Base-by-base conservation (phyloP, 2,888 invertebrate genomes). In the Lasioglossum leucozonium region DNA sequence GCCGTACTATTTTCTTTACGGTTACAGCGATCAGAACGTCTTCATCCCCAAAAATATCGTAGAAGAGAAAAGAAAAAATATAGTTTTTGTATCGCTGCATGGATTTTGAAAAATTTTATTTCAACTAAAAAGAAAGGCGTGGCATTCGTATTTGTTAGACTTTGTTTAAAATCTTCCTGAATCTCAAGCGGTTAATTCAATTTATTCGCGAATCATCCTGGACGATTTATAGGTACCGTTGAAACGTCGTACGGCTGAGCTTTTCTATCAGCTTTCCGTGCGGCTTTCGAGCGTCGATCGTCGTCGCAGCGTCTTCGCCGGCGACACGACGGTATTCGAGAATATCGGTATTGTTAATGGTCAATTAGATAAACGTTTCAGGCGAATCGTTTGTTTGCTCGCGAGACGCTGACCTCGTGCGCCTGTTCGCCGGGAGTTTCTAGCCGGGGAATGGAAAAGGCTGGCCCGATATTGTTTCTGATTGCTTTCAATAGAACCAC, bases 211-310 rank as follows among this genome's bases (percentile, higher is more conserved):
- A 44, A 44, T 44, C 44, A 4, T 13, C 13, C 0, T 13, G 37
- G 37, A 6, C 37, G 8, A 8, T 40, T 40, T 40, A 16, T 16
- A 4, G 16, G 16, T 44, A 44, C 44, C 44, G 3, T 44, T 16
- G 4, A 16, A 16, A 34, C 3, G 1, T 34, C 34, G 34, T 34
- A n/a, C n/a, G n/a, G n/a, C n/a, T 44, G 13, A 44, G 93, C 90
- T 92, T 92, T 92, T 93, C 93, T 79, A 88, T 91, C 89, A 18
- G n/a, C 6, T 8, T 51, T 51, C n/a, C 3, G n/a, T n/a, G 51
- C 51, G 8, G 22, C 51, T 13, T 26, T 30, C 2, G 4, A 13
- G 13, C 62, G 30, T 78, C 77, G 78, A 75, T 72, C 26, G 69
- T 67, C 40, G 11, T n/a, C 71, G 72, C 11, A 47, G 71, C 13